Percentiles rank a stretch among this genome's conserved stretches.
Evolutionary conservation across 1,140 invertebrate genomes (phyloP).

Genomic region (Rhagoletis pomonella): DNA sequence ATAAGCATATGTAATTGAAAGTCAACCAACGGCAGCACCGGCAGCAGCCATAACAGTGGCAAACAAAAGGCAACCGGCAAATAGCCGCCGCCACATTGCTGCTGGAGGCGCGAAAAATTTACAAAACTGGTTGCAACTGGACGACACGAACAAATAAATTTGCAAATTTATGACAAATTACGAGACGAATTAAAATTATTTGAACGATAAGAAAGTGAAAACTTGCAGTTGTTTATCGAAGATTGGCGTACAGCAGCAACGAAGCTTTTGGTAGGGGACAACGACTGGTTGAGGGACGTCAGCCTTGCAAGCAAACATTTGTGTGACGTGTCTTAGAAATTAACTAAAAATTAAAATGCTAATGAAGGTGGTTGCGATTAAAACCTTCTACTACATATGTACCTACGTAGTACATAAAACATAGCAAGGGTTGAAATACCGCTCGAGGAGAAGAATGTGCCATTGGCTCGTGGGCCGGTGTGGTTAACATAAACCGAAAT

Average conservation of each 20-base stretch:
- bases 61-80: not conserved
- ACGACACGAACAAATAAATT: constrained; percentile 30
- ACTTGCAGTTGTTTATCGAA: constrained; percentile 56
- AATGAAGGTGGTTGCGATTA: not conserved
- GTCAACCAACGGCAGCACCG: not conserved
- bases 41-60: not conserved
- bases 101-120: not conserved
- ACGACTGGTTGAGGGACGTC: not conserved
- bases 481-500: not conserved
- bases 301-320: not conserved
- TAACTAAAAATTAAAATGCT: not conserved
- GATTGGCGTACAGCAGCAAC: not conserved
- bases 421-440: not conserved
- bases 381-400: not conserved
- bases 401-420: too few relatives aligned
- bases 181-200: constrained; percentile 59
- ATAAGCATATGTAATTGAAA: constrained; percentile 52
- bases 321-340: not conserved
- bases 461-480: not conserved
- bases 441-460: not conserved
- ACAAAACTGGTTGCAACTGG: constrained; percentile 26
- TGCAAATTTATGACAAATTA: constrained; percentile 45
- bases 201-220: constrained; percentile 69
- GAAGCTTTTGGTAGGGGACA: not conserved
- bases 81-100: not conserved